Evolutionary conservation across 2,797 vertebrate species (phyloP).

Genomic region (Acanthornis magna): DNA sequence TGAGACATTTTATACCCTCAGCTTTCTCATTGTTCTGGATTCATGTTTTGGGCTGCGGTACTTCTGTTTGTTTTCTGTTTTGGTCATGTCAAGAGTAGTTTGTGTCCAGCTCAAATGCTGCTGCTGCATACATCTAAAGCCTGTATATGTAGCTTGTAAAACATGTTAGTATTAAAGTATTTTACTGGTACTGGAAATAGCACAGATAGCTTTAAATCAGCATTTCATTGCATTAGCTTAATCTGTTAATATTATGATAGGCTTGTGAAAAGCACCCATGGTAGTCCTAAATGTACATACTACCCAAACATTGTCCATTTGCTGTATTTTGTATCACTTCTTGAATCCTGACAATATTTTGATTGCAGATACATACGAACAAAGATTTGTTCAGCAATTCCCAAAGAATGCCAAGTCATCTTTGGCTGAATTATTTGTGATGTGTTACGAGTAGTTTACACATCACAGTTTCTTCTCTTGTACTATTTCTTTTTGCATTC

Average conservation of each 20-base stretch:
- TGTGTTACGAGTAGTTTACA: background rate
- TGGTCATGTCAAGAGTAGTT: background rate
- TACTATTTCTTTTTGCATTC: background rate
- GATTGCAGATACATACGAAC: background rate
- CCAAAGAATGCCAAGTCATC: background rate
- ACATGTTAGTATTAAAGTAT: background rate
- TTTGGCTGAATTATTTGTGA: background rate
- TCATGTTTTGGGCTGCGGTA: background rate
- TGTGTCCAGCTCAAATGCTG: background rate
- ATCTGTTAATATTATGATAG: background rate
- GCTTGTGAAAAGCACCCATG: background rate
- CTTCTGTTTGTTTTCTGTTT: background rate
- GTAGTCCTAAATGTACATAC: background rate
- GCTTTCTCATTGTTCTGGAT: background rate
- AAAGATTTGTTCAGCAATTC: background rate
- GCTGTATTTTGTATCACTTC: background rate
- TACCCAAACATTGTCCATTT: background rate
- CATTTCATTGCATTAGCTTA: background rate
- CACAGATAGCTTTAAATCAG: background rate
- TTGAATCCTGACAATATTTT: background rate
- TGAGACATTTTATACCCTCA: background rate
- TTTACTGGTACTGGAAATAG: background rate
- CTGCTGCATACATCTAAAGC: background rate
- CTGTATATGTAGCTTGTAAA: background rate
- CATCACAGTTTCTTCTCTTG: background rate